These are phyloP conservation scores for Papilio gigon DNA, from an alignment of 2,888 invertebrate species.

Conservation along the genomic window DNA sequence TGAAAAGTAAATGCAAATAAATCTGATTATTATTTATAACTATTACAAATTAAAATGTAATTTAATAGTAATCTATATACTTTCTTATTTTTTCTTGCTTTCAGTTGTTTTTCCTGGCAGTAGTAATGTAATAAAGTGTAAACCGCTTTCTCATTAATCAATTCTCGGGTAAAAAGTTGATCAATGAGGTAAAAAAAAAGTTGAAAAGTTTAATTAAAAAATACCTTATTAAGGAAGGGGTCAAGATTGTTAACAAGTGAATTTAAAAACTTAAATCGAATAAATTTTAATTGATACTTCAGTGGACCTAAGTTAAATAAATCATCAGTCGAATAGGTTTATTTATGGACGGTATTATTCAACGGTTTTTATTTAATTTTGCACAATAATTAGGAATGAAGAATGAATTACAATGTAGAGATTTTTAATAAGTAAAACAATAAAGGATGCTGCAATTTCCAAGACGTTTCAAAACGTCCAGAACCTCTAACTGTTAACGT, in stretches of 20 bases:
- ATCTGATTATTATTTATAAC: too few relatives aligned
- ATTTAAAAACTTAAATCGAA: not conserved
- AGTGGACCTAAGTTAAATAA: not conserved
- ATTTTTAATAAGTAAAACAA: too few relatives aligned
- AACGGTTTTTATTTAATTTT: too few relatives aligned
- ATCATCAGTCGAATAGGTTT: not conserved
- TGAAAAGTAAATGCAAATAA: too few relatives aligned
- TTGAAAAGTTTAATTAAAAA: constrained; percentile 3
- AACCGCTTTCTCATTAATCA: constrained; percentile 3
- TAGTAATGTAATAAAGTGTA: constrained; percentile 8
- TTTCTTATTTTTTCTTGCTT: not conserved
- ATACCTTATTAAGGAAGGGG: not conserved
- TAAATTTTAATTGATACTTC: not conserved
- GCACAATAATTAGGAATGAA: too few relatives aligned
- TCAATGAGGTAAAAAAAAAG: constrained; percentile 3
- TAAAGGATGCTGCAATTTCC: not conserved
- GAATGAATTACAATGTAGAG: too few relatives aligned
- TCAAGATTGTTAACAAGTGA: not conserved
- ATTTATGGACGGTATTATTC: too few relatives aligned
- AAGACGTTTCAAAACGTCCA: not conserved
- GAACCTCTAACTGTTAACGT: too few relatives aligned
- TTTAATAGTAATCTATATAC: too few relatives aligned
- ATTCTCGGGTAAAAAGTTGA: constrained; percentile 13
- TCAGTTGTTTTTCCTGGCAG: not conserved
- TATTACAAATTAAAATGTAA: too few relatives aligned